Base-by-base conservation (phyloP, 2,113 vertebrate species). In the Ameiurus melas region DNA sequence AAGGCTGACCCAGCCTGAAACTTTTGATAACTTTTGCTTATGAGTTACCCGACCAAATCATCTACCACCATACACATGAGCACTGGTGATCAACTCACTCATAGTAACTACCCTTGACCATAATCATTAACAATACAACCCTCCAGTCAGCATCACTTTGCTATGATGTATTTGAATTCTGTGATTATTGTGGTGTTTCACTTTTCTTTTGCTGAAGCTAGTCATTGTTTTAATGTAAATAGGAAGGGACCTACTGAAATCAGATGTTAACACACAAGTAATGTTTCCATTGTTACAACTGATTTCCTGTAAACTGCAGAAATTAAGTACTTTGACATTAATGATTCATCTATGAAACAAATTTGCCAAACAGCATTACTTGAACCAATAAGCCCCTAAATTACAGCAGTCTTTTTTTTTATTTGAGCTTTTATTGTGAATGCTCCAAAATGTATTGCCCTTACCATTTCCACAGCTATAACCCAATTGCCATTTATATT, bases 1-100 rank as follows among this genome's bases (percentile, higher is more conserved):
- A 97, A 97, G 95, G 91, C 92, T 92, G 93, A 94, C 91, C 75
- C 85, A 36, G 88, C 77, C 94, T 92, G 94, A 93, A 88, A 92
- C 89, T 83, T 89, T 92, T 93, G 94, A 94, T 94, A 95, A 94
- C 93, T 93, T 90, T 88, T 90, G 91, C 92, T 93, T 92, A 91
- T 92, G 88, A 91, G 64, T 87, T 39, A 87, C 83, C 86, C 75
- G 62, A 70, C 53, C 83, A 30, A 73, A 73, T 66, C 39, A 53
- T 55, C 27, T 64, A 64, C 33, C 60, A 79, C 57, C 25, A 70
- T n/a, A 13, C 30, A 36, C 75, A 70, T 6, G 55, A 87, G 47
- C 39, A 60, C 33, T 33, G 39, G 22, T 27, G 27, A 51, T 73
- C 78, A 53, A 78, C 30, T 89, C 87, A 89, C 87, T 85, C 13